Conservation (phyloP, 1,140 invertebrate species). For the Heliconius eleuchia region DNA sequence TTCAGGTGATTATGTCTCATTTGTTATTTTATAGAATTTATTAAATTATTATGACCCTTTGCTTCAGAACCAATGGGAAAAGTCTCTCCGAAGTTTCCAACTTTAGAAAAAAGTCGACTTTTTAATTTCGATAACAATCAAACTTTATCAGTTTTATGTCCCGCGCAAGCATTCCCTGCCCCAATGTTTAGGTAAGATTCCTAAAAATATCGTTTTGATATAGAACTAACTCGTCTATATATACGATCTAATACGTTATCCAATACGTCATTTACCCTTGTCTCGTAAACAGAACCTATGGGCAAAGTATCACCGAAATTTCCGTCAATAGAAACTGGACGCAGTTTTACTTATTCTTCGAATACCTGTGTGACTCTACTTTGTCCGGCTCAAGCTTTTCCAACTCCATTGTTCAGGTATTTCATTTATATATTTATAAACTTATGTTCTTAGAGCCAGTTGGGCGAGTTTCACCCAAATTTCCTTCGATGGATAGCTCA, state of each 20-base stretch:
- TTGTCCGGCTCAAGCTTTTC: conserved; percentile 86
- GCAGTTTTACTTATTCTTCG: conserved; percentile 80
- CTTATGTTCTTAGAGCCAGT: conserved; percentile 85
- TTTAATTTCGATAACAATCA: conserved; percentile 76
- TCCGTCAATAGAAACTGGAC: conserved; percentile 81
- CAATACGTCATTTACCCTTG: not conserved
- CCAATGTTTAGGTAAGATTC: conserved; percentile 82
- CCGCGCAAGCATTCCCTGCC: conserved; percentile 85
- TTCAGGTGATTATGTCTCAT: conserved; percentile 83
- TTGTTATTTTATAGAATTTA: conserved; percentile 12
- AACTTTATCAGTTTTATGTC: conserved; percentile 69
- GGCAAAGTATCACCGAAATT: conserved; percentile 83
- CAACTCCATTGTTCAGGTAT: conserved; percentile 79
- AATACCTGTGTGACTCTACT: conserved; percentile 75
- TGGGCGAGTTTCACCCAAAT: conserved; percentile 86
- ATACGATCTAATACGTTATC: conserved; percentile 26
- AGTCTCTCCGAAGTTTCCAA: conserved; percentile 85
- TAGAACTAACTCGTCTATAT: not conserved
- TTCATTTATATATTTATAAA: conserved; percentile 52
- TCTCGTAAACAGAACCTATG: conserved; percentile 80
- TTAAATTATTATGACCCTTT: conserved; percentile 41
- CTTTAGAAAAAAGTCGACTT: conserved; percentile 84
- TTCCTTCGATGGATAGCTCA: conserved; percentile 84
- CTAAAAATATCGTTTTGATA: conserved; percentile 18
- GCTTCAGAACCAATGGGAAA: conserved; percentile 81